Evolutionary conservation across 2,888 invertebrate genomes (phyloP).

Genomic region (Agrotis clavis): DNA sequence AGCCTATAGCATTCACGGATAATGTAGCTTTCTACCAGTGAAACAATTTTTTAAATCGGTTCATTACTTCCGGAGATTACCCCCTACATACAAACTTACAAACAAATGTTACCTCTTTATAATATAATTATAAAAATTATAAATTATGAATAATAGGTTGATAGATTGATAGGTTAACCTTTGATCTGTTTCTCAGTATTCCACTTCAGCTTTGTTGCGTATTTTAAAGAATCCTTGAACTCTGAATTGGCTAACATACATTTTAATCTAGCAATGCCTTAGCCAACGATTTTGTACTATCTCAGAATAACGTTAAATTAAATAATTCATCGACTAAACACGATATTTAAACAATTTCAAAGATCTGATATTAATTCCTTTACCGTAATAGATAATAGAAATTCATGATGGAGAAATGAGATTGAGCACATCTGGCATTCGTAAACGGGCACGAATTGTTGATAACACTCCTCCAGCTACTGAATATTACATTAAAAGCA

Average conservation of each 20-base stretch:
- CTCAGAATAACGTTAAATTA: conserved; percentile 2
- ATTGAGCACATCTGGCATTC: conserved; percentile 60
- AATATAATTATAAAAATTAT: too few species aligned
- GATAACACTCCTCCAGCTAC: conserved; percentile 49
- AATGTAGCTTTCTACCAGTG: too few species aligned
- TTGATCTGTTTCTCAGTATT: conserved; percentile 39
- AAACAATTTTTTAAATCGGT: too few species aligned
- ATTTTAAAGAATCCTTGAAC: conserved; percentile 13
- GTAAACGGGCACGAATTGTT: conserved; percentile 57
- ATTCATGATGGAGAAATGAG: conserved; percentile 54
- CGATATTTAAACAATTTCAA: conserved; percentile 16
- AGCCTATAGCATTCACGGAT: too few species aligned
- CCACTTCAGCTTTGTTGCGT: conserved; percentile 23
- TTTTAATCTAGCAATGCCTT: background rate
- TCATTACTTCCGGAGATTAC: too few species aligned
- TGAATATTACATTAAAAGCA: conserved; percentile 60
- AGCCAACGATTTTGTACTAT: background rate
- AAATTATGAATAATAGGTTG: too few species aligned
- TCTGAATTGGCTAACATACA: background rate
- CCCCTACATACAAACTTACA: too few species aligned
- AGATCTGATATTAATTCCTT: conserved; percentile 40
- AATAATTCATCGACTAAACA: conserved; percentile 16
- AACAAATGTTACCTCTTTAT: too few species aligned
- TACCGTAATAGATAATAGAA: conserved; percentile 51
- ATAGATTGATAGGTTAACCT: conserved; percentile 30